Evolutionary conservation across 92 coral and sea anemone species (phyloP).

Genomic region (Parazoanthus swiftii): DNA sequence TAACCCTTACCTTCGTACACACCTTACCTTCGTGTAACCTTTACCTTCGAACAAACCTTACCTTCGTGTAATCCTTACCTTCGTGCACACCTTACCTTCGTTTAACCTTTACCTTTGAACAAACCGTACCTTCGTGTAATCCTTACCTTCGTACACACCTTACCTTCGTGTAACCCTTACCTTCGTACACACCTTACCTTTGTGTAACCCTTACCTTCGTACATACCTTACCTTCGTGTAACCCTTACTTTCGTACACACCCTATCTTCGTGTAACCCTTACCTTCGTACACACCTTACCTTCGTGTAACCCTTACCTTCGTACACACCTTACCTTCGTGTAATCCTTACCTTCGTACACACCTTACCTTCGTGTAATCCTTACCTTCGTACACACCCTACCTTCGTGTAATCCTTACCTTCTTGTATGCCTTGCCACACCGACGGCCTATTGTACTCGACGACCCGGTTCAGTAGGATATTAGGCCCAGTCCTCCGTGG

Average conservation of each 20-base stretch:
- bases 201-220: constrained; percentile 11
- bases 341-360: too few relatives aligned
- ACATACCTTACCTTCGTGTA: constrained; percentile 56
- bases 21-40: constrained; percentile 43
- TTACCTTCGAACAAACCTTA: constrained; percentile 44
- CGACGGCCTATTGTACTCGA: constrained; percentile 81
- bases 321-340: too few relatives aligned
- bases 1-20: too few relatives aligned
- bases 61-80: too few relatives aligned
- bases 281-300: constrained; percentile 42
- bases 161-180: not conserved
- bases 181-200: constrained; percentile 2
- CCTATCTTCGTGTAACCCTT: constrained; percentile 45
- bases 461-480: constrained; percentile 76
- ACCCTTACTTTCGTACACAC: too few relatives aligned
- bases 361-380: not conserved
- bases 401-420: not conserved
- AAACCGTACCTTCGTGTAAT: too few relatives aligned
- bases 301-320: too few relatives aligned
- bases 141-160: too few relatives aligned
- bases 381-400: not conserved
- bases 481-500: constrained; percentile 91
- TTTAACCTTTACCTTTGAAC: too few relatives aligned
- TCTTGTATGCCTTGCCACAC: constrained; percentile 74
- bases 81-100: too few relatives aligned